Percentiles rank a stretch among this genome's conserved stretches.
Conservation (phyloP, 2,888 invertebrate species). For the Nemurella pictetii region DNA sequence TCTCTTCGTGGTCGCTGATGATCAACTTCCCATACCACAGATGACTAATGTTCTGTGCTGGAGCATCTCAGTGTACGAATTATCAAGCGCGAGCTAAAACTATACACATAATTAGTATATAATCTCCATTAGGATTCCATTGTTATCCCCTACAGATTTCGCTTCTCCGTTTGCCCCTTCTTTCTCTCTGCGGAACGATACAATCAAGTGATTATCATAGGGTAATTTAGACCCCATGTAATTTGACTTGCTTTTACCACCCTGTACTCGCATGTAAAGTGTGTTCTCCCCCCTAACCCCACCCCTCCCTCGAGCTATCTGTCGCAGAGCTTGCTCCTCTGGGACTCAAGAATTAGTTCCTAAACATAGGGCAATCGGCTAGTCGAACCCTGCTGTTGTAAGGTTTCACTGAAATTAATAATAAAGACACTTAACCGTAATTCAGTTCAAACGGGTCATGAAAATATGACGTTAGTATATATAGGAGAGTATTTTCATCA, state of each 20-base stretch:
- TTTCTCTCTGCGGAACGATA: constrained; percentile 19
- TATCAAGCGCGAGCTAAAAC: neutral
- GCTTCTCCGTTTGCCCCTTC: neutral
- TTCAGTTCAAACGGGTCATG: neutral
- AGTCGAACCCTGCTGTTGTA: neutral
- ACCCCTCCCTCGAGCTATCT: too few species aligned
- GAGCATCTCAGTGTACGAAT: neutral
- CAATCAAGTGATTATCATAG: constrained; percentile 34
- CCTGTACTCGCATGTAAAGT: constrained; percentile 18
- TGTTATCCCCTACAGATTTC: constrained; percentile 21
- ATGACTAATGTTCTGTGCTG: neutral
- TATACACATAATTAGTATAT: constrained; percentile 11
- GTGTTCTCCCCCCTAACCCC: neutral
- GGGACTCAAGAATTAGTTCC: constrained; percentile 24
- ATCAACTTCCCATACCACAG: neutral
- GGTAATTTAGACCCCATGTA: constrained; percentile 27
- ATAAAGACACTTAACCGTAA: constrained; percentile 11
- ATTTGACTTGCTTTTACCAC: constrained; percentile 25
- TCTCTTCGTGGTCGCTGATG: neutral
- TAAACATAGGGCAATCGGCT: constrained; percentile 12
- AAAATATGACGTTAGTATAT: neutral
- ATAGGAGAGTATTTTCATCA: neutral
- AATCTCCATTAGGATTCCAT: constrained; percentile 5
- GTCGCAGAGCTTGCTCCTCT: constrained; percentile 6
- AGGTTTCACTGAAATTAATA: constrained; percentile 28